Percentiles rank a stretch among this genome's conserved stretches.
Evolutionary conservation across 2,888 invertebrate species (phyloP).

Genomic region (Pollenia amentaria): DNA sequence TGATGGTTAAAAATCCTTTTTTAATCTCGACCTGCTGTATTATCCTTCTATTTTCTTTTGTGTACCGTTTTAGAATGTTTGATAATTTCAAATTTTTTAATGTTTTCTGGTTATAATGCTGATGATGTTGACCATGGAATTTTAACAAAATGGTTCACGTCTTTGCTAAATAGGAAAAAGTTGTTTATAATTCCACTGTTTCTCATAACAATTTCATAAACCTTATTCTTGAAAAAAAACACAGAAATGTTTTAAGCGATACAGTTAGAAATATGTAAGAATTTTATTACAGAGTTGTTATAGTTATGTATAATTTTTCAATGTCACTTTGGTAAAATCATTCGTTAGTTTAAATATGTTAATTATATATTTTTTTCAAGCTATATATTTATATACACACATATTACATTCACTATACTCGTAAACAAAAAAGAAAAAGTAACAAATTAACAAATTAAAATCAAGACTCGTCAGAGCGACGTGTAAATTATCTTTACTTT

Average conservation of each 20-base stretch:
- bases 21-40: too few relatives aligned
- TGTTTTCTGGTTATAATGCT: too few relatives aligned
- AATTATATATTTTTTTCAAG: conserved; percentile 17
- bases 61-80: too few relatives aligned
- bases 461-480: neutral
- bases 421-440: neutral
- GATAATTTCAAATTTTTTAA: too few relatives aligned
- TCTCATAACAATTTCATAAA: neutral
- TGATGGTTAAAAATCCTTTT: too few relatives aligned
- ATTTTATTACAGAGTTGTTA: neutral
- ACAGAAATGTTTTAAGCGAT: neutral
- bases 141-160: neutral
- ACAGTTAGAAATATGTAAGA: neutral
- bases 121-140: neutral
- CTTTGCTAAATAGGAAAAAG: neutral
- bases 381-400: too few relatives aligned
- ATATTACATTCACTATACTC: neutral
- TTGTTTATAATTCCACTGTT: neutral
- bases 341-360: conserved; percentile 15
- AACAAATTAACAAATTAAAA: neutral
- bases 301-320: neutral
- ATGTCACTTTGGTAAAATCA: neutral
- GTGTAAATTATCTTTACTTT: conserved; percentile 1
- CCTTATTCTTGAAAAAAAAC: neutral
- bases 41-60: too few relatives aligned